Evolutionary conservation across 2,797 vertebrate species (phyloP).

Genomic region (Sebastolobus alascanus): DNA sequence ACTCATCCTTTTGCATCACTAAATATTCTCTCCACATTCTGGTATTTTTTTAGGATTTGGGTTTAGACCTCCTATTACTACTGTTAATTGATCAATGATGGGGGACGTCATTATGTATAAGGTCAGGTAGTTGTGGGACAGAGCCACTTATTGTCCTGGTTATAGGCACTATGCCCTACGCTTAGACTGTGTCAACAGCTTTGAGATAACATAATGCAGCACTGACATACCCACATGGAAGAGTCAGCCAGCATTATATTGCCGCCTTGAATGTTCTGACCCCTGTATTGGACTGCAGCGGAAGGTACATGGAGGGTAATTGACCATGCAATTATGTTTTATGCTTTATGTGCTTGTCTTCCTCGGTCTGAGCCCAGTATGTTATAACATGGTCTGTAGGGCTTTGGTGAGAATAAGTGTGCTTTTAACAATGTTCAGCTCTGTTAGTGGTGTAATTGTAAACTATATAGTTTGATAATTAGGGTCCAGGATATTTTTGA

Average conservation of each 20-base stretch:
- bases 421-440: not conserved
- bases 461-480: not conserved
- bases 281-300: conserved; percentile 23
- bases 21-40: not conserved
- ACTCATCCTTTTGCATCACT: conserved; percentile 6
- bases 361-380: not conserved
- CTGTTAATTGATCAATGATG: conserved; percentile 37
- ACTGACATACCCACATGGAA: conserved; percentile 70
- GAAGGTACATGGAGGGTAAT: conserved; percentile 27
- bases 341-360: not conserved
- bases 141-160: conserved; percentile 59
- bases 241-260: conserved; percentile 57
- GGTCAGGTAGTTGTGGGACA: conserved; percentile 43
- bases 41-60: not conserved
- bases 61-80: not conserved
- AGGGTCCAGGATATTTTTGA: not conserved
- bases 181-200: conserved; percentile 65
- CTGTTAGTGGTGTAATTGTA: not conserved
- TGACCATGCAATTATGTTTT: conserved; percentile 24
- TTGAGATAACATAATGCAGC: conserved; percentile 60
- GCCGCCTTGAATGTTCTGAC: conserved; percentile 46
- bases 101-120: conserved; percentile 17
- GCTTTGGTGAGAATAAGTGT: not conserved
- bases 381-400: not conserved
- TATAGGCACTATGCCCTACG: conserved; percentile 29